Evolutionary conservation across 92 coral and sea anemone genomes (phyloP).

Genomic region (Montipora capitata): DNA sequence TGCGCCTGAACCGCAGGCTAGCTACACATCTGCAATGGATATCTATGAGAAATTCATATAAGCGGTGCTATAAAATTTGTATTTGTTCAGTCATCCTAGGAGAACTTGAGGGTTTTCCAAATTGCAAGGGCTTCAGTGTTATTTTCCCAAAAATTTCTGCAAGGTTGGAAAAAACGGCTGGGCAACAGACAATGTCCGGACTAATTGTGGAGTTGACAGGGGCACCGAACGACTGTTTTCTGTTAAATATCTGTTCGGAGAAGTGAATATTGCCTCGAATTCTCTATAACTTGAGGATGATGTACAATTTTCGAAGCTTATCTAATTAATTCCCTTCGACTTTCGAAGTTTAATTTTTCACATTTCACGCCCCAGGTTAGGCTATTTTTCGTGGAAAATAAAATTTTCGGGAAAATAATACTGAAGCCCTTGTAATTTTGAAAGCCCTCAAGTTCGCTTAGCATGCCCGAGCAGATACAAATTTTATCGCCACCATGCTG

Average conservation of each 20-base stretch:
- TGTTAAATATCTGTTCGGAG: too few relatives aligned
- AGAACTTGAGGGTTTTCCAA: neutral
- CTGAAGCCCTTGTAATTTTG: slow-evolving; percentile 17
- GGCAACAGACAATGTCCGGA: too few relatives aligned
- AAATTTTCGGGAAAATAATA: neutral
- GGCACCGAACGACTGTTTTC: too few relatives aligned
- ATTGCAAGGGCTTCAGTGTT: neutral
- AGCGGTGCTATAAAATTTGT: neutral
- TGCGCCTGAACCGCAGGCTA: slow-evolving; percentile 1
- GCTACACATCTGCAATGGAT: neutral
- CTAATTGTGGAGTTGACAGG: too few relatives aligned
- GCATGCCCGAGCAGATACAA: slow-evolving; percentile 4
- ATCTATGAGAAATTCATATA: too few relatives aligned
- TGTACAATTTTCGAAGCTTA: too few relatives aligned
- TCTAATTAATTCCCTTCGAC: neutral
- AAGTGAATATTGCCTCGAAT: too few relatives aligned
- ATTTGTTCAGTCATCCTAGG: slow-evolving; percentile 10
- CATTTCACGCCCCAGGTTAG: neutral
- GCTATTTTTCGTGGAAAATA: neutral
- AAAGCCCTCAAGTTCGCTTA: neutral
- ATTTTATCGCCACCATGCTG: neutral
- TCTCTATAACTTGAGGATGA: too few relatives aligned
- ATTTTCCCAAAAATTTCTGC: slow-evolving; percentile 1
- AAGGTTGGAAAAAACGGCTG: too few relatives aligned
- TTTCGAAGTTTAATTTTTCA: neutral